A percentile compares a stretch with the other conserved stretches of the same genome.
Conservation (phyloP, 2,797 vertebrate species). For the Amblyraja radiata region DNA sequence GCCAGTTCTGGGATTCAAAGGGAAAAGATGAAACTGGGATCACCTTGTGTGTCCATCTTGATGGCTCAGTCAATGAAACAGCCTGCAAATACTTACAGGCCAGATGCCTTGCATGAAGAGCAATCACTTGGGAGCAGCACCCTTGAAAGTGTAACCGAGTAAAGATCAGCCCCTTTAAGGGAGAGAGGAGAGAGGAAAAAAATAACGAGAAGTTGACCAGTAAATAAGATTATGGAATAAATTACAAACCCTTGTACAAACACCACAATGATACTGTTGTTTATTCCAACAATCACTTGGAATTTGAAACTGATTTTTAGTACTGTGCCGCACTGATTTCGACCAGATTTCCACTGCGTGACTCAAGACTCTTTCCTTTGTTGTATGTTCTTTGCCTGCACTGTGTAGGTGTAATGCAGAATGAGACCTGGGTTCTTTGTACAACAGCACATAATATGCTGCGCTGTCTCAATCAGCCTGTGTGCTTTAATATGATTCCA, state of each 20-base stretch:
- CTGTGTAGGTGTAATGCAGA: constrained; percentile 29
- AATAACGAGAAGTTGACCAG: background rate
- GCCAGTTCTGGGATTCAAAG: background rate
- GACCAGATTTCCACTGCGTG: constrained; percentile 6
- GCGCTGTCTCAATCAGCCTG: background rate
- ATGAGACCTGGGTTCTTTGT: constrained; percentile 11
- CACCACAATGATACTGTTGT: background rate
- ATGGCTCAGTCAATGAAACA: background rate
- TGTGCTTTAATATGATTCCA: background rate
- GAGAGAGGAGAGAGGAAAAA: too few relatives aligned
- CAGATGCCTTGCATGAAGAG: background rate
- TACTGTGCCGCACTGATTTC: background rate
- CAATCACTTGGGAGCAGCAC: background rate
- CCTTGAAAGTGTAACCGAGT: background rate
- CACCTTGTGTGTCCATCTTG: background rate
- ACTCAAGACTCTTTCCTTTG: constrained; percentile 23
- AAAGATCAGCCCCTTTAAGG: background rate
- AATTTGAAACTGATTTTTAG: background rate
- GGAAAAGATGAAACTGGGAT: background rate
- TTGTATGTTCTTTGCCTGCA: constrained; percentile 28
- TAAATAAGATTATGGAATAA: constrained; percentile 23
- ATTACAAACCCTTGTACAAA: background rate
- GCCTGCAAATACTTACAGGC: too few relatives aligned
- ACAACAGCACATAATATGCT: background rate
- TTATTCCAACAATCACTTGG: constrained; percentile 19